A percentile compares a stretch with the other conserved stretches of the same genome.
Evolutionary conservation across 2,797 vertebrate species (phyloP).

Genomic region (Leuciscus waleckii): DNA sequence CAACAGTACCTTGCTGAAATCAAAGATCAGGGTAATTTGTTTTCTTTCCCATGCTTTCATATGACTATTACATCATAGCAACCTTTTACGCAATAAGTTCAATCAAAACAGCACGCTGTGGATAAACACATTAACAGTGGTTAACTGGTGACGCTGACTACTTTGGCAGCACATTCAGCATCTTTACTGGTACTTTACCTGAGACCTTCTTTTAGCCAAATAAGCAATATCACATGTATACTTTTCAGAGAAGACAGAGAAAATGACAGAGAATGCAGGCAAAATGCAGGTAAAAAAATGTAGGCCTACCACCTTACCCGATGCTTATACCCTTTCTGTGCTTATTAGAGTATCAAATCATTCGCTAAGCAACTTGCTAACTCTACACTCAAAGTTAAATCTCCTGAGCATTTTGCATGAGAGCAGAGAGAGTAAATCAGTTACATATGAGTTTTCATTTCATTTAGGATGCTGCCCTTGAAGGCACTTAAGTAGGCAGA

Average conservation of each 20-base stretch:
- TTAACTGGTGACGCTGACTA: neutral
- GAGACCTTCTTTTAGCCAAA: neutral
- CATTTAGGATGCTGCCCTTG: neutral
- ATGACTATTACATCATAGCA: neutral
- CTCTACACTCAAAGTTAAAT: neutral
- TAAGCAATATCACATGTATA: neutral
- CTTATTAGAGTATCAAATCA: neutral
- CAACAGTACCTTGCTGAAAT: constrained; percentile 30
- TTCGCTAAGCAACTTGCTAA: neutral
- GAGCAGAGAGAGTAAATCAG: neutral
- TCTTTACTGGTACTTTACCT: neutral
- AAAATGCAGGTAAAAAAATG: neutral
- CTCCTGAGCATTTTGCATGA: neutral
- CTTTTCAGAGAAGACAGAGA: neutral
- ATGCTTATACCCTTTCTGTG: neutral
- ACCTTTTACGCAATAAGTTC: constrained; percentile 10
- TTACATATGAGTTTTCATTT: neutral
- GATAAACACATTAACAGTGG: constrained; percentile 17
- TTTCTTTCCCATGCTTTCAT: constrained; percentile 32
- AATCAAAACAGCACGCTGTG: neutral
- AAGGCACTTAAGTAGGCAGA: neutral
- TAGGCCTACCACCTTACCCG: neutral
- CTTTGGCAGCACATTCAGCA: neutral
- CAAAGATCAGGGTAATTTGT: constrained; percentile 11
- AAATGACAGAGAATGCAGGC: neutral